Evolutionary conservation across 2,888 invertebrate genomes (phyloP).

Genomic region (Heliconius aoede): DNA sequence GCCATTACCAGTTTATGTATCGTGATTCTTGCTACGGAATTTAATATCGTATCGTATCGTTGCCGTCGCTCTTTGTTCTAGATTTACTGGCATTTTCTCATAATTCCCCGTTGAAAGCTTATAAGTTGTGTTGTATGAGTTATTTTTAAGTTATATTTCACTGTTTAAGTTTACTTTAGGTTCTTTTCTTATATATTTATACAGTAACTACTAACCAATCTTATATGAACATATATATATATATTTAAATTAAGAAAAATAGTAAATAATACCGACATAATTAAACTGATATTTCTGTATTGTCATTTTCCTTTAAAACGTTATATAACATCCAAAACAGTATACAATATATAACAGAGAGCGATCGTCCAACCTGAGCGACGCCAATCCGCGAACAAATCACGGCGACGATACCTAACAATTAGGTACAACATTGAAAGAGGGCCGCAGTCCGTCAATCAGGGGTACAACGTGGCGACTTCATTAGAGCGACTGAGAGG

Average conservation of each 20-base stretch:
- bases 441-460: conserved; percentile 79
- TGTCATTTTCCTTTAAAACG: not conserved
- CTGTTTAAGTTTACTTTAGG: too few relatives aligned
- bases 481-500: conserved; percentile 76
- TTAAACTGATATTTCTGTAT: not conserved
- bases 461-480: conserved; percentile 76
- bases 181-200: too few relatives aligned
- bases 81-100: conserved; percentile 41
- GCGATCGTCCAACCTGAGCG: conserved; percentile 4
- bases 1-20: conserved; percentile 63
- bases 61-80: conserved; percentile 48
- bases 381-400: conserved; percentile 47
- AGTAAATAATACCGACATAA: not conserved
- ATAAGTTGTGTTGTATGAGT: not conserved
- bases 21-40: conserved; percentile 70
- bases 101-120: conserved; percentile 12
- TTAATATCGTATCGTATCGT: conserved; percentile 61
- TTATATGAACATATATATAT: not conserved
- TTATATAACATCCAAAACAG: not conserved
- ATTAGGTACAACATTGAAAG: conserved; percentile 71
- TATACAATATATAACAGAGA: conserved; percentile 14
- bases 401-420: conserved; percentile 69
- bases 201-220: too few relatives aligned
- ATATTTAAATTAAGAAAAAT: not conserved
- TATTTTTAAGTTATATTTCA: not conserved